Evolutionary conservation across 2,113 vertebrate species (phyloP), one percentile per base, ranked within the genome.

Genomic region (Athene cunicularia): DNA sequence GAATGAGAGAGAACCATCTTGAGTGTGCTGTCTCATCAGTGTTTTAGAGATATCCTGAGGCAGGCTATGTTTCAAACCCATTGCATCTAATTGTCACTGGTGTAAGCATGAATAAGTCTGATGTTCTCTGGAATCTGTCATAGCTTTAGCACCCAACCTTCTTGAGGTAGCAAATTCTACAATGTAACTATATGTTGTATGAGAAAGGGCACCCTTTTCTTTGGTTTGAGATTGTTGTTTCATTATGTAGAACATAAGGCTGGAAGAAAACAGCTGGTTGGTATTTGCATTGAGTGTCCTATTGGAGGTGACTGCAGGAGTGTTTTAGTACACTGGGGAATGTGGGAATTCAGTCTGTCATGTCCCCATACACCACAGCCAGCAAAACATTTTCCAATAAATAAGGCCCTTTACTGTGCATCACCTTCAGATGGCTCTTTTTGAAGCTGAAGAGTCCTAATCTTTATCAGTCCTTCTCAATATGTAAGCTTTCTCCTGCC

Each of bases 291-390:
- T 3, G 14, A 49, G 14, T 1, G 0, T 66, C 28, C 60, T 66
- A 3, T 17, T 47, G 14, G 37, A 88, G n/a, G 24, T 63, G 52
- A 50, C 37, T 2, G 0, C 20, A 55, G 45, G 37, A 24, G 37
- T 88, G 60, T 60, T 77, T 49, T 37, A 27, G 10, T 35, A 59
- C 5, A 11, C 11, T 0, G 2, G 32, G 43, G 17, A 83, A 67
- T 0, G 0, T 76, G 28, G n/a, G 39, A 82, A 82, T 90, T 90
- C 41, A 49, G 15, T 49, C 41, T 71, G 24, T 43, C 0, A 0
- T 63, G 27, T 52, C 33, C 15, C 26, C 26, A 52, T 33, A 24
- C 14, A 32, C 33, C 37, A 75, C 56, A 75, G 56, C 5, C 43
- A 64, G 52, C n/a, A 75, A 82, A 85, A 66, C 6, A 12, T 23